Evolutionary conservation across 2,888 invertebrate species (phyloP).

Genomic region (Acleris literana): DNA sequence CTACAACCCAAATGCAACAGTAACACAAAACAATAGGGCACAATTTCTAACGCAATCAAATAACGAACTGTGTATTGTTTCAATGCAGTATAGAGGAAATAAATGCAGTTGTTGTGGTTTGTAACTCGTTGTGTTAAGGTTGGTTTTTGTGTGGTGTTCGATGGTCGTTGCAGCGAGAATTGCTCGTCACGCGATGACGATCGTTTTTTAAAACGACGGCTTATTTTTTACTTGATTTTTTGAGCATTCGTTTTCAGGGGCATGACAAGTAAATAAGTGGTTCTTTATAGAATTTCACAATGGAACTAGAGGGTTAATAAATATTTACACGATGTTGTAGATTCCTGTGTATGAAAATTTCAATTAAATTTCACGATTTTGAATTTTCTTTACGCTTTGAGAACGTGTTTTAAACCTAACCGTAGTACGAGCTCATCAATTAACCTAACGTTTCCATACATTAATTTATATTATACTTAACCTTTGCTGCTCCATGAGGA

Average conservation of each 20-base stretch:
- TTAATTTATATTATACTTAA: no score
- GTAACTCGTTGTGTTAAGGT: constrained; percentile 1
- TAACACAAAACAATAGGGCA: constrained; percentile 21
- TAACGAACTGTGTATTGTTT: constrained; percentile 37
- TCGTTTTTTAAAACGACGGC: constrained; percentile 1
- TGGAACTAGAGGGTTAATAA: no score
- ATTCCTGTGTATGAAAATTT: no score
- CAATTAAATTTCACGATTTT: no score
- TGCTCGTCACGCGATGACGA: constrained; percentile 5
- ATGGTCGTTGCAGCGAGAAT: constrained; percentile 11
- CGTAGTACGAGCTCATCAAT: no score
- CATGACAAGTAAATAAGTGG: background rate
- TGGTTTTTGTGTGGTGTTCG: constrained; percentile 8
- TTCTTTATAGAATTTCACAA: no score
- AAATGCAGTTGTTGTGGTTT: constrained; percentile 19
- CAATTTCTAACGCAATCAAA: constrained; percentile 36
- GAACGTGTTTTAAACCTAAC: no score
- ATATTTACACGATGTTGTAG: no score
- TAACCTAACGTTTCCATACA: no score
- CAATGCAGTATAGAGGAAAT: constrained; percentile 35
- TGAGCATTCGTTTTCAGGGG: background rate
- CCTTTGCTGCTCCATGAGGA: no score
- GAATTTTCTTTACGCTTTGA: no score
- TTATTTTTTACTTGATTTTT: constrained; percentile 6
- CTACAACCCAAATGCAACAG: constrained; percentile 12